Evolutionary conservation across 2,888 invertebrate genomes (phyloP).

Genomic region (Aromia moschata): DNA sequence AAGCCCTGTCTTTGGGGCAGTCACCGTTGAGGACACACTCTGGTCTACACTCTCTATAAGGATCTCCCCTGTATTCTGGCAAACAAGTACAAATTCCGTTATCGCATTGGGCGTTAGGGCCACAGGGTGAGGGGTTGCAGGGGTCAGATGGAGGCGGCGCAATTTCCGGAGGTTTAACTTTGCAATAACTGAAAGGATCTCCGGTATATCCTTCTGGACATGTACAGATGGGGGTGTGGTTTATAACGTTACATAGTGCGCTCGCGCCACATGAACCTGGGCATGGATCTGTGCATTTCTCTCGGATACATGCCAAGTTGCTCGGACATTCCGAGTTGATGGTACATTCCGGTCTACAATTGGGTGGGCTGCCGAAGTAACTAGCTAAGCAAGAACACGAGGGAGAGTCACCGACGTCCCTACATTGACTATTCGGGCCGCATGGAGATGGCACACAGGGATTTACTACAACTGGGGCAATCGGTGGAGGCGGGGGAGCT

Average conservation of each 20-base stretch:
- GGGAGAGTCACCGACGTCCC: slow-evolving; percentile 69
- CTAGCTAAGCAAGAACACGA: slow-evolving; percentile 77
- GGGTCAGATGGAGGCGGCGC: slow-evolving; percentile 52
- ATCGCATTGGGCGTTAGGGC: slow-evolving; percentile 76
- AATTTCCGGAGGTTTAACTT: slow-evolving; percentile 61
- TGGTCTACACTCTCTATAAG: slow-evolving; percentile 74
- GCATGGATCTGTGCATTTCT: slow-evolving; percentile 63
- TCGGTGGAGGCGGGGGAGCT: slow-evolving; percentile 13
- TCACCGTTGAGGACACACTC: slow-evolving; percentile 80
- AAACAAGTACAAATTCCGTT: slow-evolving; percentile 75
- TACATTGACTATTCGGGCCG: slow-evolving; percentile 75
- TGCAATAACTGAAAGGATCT: slow-evolving; percentile 36
- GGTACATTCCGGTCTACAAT: slow-evolving; percentile 78
- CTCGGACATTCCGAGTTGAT: slow-evolving; percentile 74
- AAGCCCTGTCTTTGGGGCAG: slow-evolving; percentile 74
- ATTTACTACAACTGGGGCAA: slow-evolving; percentile 60
- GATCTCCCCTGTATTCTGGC: slow-evolving; percentile 75
- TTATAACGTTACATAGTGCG: slow-evolving; percentile 64
- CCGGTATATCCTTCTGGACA: slow-evolving; percentile 66
- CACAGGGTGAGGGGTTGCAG: slow-evolving; percentile 68
- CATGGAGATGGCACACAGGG: slow-evolving; percentile 80
- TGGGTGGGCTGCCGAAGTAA: slow-evolving; percentile 76
- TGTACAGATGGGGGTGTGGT: slow-evolving; percentile 81
- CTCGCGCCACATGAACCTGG: slow-evolving; percentile 67
- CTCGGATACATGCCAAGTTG: slow-evolving; percentile 61